phyloP scores from a whole-genome alignment of 2,888 invertebrate genomes.

The Dolichomitus sp. region DNA sequence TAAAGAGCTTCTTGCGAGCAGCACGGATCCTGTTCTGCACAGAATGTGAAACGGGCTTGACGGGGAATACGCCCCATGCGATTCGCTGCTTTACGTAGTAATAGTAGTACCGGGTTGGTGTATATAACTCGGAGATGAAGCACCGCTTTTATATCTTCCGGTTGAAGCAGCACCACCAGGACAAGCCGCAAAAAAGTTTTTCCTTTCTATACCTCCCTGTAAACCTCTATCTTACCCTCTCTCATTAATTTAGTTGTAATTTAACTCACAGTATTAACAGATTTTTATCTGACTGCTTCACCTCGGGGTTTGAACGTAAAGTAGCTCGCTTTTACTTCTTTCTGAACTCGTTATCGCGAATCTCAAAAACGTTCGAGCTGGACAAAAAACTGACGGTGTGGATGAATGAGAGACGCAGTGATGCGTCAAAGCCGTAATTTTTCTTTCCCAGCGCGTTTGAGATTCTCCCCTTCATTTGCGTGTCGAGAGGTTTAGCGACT shows the following conservation, averaged over 20 bases:
- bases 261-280: not conserved
- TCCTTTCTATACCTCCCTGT: not conserved
- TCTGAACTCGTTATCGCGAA: constrained; percentile 35
- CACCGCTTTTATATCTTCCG: constrained; percentile 44
- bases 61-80: constrained; percentile 17
- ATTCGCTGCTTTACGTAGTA: constrained; percentile 21
- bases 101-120: constrained; percentile 24
- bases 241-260: constrained; percentile 26
- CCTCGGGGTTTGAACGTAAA: not conserved
- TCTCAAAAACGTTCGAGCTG: not conserved
- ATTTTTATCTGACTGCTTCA: not conserved
- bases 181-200: not conserved
- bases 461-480: not conserved
- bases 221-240: constrained; percentile 7
- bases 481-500: not conserved
- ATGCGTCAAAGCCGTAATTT: not conserved
- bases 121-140: constrained; percentile 30
- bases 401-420: not conserved
- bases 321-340: not conserved
- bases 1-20: constrained; percentile 35
- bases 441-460: not conserved
- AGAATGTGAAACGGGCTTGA: constrained; percentile 37
- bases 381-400: not conserved
- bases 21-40: constrained; percentile 24
- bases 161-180: not conserved